Evolutionary conservation across 2,113 vertebrate genomes (phyloP).

Genomic region (Tinamus guttatus): DNA sequence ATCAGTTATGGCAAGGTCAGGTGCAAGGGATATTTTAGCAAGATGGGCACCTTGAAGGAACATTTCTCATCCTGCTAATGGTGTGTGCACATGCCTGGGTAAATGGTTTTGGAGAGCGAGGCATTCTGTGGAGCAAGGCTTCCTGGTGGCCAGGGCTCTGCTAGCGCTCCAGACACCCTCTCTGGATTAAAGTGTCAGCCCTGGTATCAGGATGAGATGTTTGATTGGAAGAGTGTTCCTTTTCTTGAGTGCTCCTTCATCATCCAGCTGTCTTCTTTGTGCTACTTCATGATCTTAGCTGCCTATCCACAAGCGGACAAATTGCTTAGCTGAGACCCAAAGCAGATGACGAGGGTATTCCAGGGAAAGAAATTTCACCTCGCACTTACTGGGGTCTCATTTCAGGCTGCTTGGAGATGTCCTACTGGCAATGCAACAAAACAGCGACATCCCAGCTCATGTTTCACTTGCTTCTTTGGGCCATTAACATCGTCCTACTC

Average conservation of each 20-base stretch:
- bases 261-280: rapidly evolving
- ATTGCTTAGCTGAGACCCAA: not conserved
- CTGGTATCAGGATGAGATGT: rapidly evolving
- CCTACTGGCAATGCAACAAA: not conserved
- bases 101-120: not conserved
- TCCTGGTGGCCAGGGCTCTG: not conserved
- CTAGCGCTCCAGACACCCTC: rapidly evolving
- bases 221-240: not conserved
- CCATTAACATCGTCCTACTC: not conserved
- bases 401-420: not conserved
- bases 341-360: rapidly evolving
- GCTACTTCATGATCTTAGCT: not conserved
- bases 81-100: not conserved
- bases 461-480: not conserved
- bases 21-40: not conserved
- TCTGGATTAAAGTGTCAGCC: not conserved
- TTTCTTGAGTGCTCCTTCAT: rapidly evolving
- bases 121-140: rapidly evolving
- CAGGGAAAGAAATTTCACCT: not conserved
- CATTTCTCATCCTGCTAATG: not conserved
- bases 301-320: not conserved
- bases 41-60: rapidly evolving
- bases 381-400: not conserved
- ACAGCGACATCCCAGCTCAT: not conserved
- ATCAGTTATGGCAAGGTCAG: not conserved